Base-by-base conservation (phyloP, 2,113 vertebrate species). In the Macheiramphus alcinus region DNA sequence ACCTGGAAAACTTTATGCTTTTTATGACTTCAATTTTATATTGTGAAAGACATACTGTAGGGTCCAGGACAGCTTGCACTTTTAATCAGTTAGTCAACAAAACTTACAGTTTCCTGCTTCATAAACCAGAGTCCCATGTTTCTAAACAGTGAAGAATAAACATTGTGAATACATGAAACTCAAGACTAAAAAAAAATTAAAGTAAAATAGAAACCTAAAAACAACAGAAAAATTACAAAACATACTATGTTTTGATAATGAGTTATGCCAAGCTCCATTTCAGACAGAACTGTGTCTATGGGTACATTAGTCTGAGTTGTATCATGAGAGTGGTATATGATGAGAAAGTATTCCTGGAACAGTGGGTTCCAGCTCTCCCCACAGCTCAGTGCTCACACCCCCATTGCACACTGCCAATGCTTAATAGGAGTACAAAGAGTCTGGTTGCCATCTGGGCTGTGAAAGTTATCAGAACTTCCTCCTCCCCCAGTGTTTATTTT, bases 401-500 rank as follows among this genome's bases (percentile, higher is more conserved):
- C 21, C 11, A 5, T 13, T 55, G 23, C 59, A 79, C 17, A 15
- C n/a, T 94, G 76, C n/a, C 36, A 38, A 1, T 43, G 38, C 75
- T 68, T 76, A 36, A 16, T 26, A 31, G 4, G 56, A 88, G 17
- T 43, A 86, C 72, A 94, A 81, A 92, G 80, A 91, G 45, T 29
- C 59, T 58, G 66, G 9, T 90, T 97, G 76, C 71, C 59, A 38
- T 86, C 63, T 58, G 48, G 26, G 47, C 70, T 96, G 66, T 83
- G 87, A 96, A 91, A 95, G 42, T 59, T 88, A 75, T 96, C 93
- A 95, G 89, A 95, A 71, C 58, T 91, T 96, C 89, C 91, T 91
- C 53, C 78, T 82, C 26, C 25, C 29, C 5, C 29, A 36, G 18
- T 95, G 96, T 96, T 97, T 97, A 97, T 96, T 97, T 97, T 96